These are phyloP conservation scores for Aplysina aerophoba DNA, from an alignment of 37 sponge, comb jelly and placozoan species.

Conservation along the genomic window DNA sequence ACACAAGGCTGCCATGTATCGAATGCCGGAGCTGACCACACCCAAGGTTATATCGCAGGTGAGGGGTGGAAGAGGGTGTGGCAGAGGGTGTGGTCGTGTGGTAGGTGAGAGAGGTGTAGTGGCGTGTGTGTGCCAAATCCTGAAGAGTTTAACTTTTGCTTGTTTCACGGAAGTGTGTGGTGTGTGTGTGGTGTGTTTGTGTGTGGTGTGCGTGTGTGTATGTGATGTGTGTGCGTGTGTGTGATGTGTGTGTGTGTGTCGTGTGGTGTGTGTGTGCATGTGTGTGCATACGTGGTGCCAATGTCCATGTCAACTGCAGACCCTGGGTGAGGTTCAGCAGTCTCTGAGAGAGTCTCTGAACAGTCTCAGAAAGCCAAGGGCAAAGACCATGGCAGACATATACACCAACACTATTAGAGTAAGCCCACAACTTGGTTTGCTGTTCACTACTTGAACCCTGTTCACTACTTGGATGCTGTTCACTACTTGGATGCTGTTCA, in stretches of 20 bases:
- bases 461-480: no score
- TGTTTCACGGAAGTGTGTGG: no score
- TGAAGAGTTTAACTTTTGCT: no score
- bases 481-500: no score
- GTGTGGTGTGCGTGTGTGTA: no score
- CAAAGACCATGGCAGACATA: conserved; percentile 7
- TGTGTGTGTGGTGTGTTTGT: no score
- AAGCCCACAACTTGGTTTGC: neutral
- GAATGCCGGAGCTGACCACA: neutral
- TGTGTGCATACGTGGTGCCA: neutral
- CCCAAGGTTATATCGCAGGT: neutral
- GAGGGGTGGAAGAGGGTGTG: no score
- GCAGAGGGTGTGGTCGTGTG: no score
- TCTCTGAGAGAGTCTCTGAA: neutral
- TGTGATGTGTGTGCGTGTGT: neutral
- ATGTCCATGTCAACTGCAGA: neutral
- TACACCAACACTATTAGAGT: neutral
- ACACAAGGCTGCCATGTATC: conserved; percentile 15
- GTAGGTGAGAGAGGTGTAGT: no score
- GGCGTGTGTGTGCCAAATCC: no score
- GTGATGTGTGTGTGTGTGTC: neutral
- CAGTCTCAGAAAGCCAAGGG: conserved; percentile 15
- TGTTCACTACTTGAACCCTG: no score
- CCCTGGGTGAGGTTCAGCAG: conserved; percentile 1
- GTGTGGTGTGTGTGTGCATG: neutral